Conservation (phyloP, 2,113 vertebrate species). For the Bungarus multicinctus region DNA sequence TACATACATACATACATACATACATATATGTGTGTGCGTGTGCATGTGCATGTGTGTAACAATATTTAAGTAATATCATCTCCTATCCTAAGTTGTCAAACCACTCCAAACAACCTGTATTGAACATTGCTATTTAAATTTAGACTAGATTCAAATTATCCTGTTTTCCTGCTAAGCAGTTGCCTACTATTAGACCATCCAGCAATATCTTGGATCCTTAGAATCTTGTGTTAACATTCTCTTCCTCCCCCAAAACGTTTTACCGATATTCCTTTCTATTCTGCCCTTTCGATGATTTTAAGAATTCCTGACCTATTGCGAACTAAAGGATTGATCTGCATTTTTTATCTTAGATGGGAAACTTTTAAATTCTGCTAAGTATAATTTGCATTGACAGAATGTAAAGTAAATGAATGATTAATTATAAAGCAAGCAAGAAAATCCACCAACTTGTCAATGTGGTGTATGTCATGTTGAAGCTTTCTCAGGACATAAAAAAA, state of each 20-base stretch:
- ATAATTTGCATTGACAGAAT: not conserved
- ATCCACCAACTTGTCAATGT: not conserved
- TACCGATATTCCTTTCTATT: not conserved
- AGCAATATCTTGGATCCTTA: not conserved
- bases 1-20: not conserved
- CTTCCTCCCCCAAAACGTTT: too few relatives aligned
- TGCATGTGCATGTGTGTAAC: not conserved
- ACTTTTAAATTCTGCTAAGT: not conserved
- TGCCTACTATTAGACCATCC: not conserved
- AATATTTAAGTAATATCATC: too few relatives aligned
- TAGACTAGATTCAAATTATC: not conserved
- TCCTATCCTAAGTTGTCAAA: not conserved
- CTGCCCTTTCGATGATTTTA: not conserved
- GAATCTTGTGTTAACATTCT: not conserved
- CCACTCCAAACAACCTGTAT: not conserved
- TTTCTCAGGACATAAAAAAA: not conserved
- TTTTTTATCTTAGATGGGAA: not conserved
- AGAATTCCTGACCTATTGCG: not conserved
- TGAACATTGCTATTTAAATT: not conserved
- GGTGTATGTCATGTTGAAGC: not conserved
- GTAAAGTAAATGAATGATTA: conserved; percentile 17
- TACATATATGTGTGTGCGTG: not conserved
- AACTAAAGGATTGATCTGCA: not conserved
- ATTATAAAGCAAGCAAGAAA: conserved; percentile 11
- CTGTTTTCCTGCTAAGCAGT: not conserved